Conservation (phyloP, 2,888 invertebrate genomes). For the Lasioglossum malachurum region DNA sequence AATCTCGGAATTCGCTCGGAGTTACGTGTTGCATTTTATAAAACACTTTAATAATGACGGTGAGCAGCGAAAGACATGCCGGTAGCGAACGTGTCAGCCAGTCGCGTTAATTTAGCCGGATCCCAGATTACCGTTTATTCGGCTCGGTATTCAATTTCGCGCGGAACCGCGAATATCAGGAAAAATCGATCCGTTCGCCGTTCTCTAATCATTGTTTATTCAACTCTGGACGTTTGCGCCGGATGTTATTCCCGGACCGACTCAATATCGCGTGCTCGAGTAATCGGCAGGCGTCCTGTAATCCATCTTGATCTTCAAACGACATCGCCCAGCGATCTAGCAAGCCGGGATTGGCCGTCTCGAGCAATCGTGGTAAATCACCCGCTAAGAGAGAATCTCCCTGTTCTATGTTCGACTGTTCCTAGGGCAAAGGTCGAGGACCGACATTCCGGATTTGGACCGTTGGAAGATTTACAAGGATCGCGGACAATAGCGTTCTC, state of each 20-base stretch:
- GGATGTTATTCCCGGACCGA: background rate
- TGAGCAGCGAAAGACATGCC: no score
- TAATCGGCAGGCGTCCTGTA: background rate
- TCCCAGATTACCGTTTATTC: background rate
- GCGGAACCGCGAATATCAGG: background rate
- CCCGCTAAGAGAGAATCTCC: background rate
- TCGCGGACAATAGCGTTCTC: background rate
- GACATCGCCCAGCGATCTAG: background rate
- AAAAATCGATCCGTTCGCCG: background rate
- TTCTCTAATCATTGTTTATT: background rate
- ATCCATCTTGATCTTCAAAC: background rate
- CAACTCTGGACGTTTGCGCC: background rate
- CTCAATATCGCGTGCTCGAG: background rate
- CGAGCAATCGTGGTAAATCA: background rate
- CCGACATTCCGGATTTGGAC: background rate
- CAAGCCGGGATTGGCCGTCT: background rate
- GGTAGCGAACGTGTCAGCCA: no score
- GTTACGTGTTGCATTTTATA: no score
- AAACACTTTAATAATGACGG: no score
- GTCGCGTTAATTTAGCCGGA: no score
- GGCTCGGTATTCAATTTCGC: background rate
- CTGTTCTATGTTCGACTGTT: constrained; percentile 1
- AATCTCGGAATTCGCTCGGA: no score
- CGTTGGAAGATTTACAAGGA: background rate
- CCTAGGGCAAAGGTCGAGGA: background rate